Conservation (phyloP, 2,888 invertebrate genomes). For the Nycteola revayana region DNA sequence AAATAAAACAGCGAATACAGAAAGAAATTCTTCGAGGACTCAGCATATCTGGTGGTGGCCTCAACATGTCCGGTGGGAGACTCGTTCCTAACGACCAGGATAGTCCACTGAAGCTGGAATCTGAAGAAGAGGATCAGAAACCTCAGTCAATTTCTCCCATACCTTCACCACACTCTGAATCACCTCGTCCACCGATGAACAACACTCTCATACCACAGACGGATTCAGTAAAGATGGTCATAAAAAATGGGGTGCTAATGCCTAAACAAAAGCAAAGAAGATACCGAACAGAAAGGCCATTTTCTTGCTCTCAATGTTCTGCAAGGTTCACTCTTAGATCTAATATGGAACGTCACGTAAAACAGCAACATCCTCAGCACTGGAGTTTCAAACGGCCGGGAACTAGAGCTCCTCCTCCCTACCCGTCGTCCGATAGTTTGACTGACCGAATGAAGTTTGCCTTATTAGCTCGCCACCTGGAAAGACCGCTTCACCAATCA, state of each 20-base stretch:
- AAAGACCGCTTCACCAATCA: slow-evolving; percentile 76
- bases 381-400: slow-evolving; percentile 90
- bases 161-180: slow-evolving; percentile 72
- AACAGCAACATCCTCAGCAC: slow-evolving; percentile 95
- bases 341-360: slow-evolving; percentile 97
- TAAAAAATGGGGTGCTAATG: slow-evolving; percentile 94
- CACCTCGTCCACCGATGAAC: slow-evolving; percentile 74
- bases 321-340: slow-evolving; percentile 95
- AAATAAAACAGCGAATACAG: slow-evolving; percentile 86
- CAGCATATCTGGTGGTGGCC: slow-evolving; percentile 85
- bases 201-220: slow-evolving; percentile 66
- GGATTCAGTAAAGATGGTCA: slow-evolving; percentile 92
- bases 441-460: slow-evolving; percentile 85
- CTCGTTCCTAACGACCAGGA: slow-evolving; percentile 72
- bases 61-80: slow-evolving; percentile 87
- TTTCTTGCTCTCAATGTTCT: slow-evolving; percentile 94
- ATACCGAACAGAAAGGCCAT: slow-evolving; percentile 94
- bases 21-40: slow-evolving; percentile 84
- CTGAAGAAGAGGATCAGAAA: slow-evolving; percentile 79
- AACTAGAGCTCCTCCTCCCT: slow-evolving; percentile 68
- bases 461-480: slow-evolving; percentile 89
- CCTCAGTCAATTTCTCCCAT: slow-evolving; percentile 66
- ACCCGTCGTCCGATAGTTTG: slow-evolving; percentile 54
- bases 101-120: slow-evolving; percentile 62
- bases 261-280: slow-evolving; percentile 95